These are phyloP conservation scores for Barypeithes pellucidus DNA, from an alignment of 2,888 invertebrate species.

Conservation along the genomic window DNA sequence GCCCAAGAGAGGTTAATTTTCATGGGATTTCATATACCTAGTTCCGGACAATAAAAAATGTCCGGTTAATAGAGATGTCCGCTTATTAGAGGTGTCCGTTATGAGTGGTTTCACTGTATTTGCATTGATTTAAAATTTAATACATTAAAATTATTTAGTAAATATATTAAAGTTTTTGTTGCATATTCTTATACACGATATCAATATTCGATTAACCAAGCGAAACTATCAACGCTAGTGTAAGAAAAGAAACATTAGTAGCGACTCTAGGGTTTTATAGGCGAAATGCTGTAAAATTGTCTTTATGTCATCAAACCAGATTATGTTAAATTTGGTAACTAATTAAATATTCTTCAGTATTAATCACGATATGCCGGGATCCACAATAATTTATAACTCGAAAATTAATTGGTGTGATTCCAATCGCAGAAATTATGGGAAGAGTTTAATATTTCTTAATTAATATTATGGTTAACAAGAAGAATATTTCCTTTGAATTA, in stretches of 20 bases:
- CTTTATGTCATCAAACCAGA: slow-evolving; percentile 17
- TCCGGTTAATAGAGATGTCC: no score
- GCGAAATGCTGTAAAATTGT: slow-evolving; percentile 6
- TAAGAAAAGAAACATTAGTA: background rate
- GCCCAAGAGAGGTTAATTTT: no score
- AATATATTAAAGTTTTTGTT: no score
- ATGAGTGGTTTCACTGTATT: no score
- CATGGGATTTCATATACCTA: no score
- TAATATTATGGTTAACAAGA: background rate
- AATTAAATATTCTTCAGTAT: slow-evolving; percentile 19
- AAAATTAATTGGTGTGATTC: slow-evolving; percentile 20
- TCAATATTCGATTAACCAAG: no score
- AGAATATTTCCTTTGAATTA: background rate
- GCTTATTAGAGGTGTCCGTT: no score
- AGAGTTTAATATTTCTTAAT: slow-evolving; percentile 22
- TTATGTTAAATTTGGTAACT: slow-evolving; percentile 25
- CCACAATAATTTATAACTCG: slow-evolving; percentile 22
- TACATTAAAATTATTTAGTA: no score
- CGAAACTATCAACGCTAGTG: background rate
- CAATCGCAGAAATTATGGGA: slow-evolving; percentile 6
- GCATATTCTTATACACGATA: no score
- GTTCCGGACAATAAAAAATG: no score
- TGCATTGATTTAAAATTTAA: no score
- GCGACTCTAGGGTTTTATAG: background rate
- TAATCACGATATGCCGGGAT: slow-evolving; percentile 17